A percentile compares a stretch with the other conserved stretches of the same genome.
Evolutionary conservation across 1,140 invertebrate genomes (phyloP).

Genomic region (Chymomyza costata): DNA sequence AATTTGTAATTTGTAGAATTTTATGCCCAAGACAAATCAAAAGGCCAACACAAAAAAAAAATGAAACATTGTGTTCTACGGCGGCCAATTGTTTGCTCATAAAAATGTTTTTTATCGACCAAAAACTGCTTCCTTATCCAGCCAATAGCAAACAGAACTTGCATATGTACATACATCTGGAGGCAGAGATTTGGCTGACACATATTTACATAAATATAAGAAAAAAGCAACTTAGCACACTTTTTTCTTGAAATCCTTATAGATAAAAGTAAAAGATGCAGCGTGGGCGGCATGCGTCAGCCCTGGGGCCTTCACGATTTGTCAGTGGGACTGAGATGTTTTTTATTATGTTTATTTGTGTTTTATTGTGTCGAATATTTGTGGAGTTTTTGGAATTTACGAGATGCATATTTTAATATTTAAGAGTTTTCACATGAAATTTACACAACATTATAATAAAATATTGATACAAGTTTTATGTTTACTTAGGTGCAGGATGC

Average conservation of each 20-base stretch:
- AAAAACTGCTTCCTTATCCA: too few species aligned
- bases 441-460: too few species aligned
- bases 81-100: constrained; percentile 39
- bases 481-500: too few species aligned
- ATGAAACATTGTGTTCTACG: too few species aligned
- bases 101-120: constrained; percentile 34
- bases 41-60: constrained; percentile 26
- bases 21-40: neutral
- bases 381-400: too few species aligned
- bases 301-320: constrained; percentile 57
- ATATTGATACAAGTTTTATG: too few species aligned
- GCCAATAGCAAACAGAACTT: too few species aligned
- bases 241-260: constrained; percentile 13
- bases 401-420: too few species aligned
- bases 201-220: constrained; percentile 45
- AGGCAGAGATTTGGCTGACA: constrained; percentile 13
- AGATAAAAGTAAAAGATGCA: constrained; percentile 44
- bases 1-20: constrained; percentile 14
- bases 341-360: too few species aligned
- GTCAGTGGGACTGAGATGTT: constrained; percentile 35
- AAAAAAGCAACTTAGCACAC: constrained; percentile 47
- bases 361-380: too few species aligned
- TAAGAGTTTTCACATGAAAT: too few species aligned
- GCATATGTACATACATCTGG: too few species aligned
- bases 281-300: constrained; percentile 25